Evolutionary conservation across 2,888 invertebrate species (phyloP), one percentile per base, ranked within the genome.

Genomic region (Falcaria lacertinaria): DNA sequence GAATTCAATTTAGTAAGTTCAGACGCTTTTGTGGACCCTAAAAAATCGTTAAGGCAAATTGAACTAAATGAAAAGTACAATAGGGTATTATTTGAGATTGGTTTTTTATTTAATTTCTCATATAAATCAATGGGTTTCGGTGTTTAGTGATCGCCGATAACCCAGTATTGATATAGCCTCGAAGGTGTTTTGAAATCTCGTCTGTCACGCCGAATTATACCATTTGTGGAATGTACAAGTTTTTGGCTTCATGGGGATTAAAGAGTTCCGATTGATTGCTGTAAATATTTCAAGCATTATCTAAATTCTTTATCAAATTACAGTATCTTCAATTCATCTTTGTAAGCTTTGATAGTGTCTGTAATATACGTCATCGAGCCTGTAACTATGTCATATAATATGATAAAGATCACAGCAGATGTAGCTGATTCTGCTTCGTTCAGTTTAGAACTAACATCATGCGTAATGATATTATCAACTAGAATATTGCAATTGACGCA

Each of bases 91-190:
- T 48, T 63, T 70, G 1, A 14, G 25, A 37, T 52, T 47, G 6
- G 11, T 6, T 38, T 22, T 4, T 16, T 2, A 8, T 15, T 45
- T 62, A 62, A 70, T 70, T 72, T 72, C 70, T 69, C 72, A 72
- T 69, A 72, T 72, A 72, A 72, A 72, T 72, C 71, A 72, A 70
- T 71, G 69, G 57, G 69, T 62, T 67, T 71, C 69, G 72, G 71
- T 67, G 67, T 61, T 64, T 60, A 61, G 63, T 68, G 72, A 71
- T 70, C 64, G 57, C 60, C 57, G 71, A 72, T 71, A 72, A 69
- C 69, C 67, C 54, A 60, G 60, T 71, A 72, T 71, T 71, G 70
- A 69, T 70, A 70, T 64, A 47, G 52, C 54, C 57, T 53, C 50
- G 54, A 50, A 72, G 70, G 71, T 72, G 71, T 72, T 71, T 71